Evolutionary conservation across 2,797 vertebrate species (phyloP).

Genomic region (Alcedo atthis): DNA sequence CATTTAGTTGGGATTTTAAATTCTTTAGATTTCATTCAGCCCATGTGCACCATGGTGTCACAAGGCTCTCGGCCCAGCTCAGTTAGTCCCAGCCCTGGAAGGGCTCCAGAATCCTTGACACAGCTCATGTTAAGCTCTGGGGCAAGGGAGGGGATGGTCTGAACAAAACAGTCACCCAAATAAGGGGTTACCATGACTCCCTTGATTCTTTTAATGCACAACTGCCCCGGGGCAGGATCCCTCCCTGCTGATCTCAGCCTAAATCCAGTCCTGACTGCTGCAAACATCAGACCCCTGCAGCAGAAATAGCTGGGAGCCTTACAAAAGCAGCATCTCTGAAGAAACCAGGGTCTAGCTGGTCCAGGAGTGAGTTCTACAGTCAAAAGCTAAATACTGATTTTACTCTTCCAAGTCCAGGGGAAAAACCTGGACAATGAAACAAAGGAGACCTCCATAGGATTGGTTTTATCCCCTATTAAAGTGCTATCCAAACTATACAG

Average conservation of each 20-base stretch:
- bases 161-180: slow-evolving; percentile 38
- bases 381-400: neutral
- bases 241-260: neutral
- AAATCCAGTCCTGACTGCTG: neutral
- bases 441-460: neutral
- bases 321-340: neutral
- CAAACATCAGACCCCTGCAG: neutral
- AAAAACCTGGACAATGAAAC: neutral
- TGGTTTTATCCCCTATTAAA: neutral
- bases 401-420: neutral
- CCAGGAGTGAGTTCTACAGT: neutral
- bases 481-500: neutral
- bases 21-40: slow-evolving; percentile 60
- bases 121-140: neutral
- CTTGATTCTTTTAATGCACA: neutral
- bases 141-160: neutral
- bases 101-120: slow-evolving; percentile 45
- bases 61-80: neutral
- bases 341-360: neutral
- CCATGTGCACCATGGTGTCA: slow-evolving; percentile 24
- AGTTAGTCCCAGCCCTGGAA: slow-evolving; percentile 47
- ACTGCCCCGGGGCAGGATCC: neutral
- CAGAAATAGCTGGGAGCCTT: neutral
- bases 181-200: slow-evolving; percentile 2
- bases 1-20: slow-evolving; percentile 56